phyloP scores from a whole-genome alignment of 2,888 invertebrate genomes.

The Tholera decimalis region DNA sequence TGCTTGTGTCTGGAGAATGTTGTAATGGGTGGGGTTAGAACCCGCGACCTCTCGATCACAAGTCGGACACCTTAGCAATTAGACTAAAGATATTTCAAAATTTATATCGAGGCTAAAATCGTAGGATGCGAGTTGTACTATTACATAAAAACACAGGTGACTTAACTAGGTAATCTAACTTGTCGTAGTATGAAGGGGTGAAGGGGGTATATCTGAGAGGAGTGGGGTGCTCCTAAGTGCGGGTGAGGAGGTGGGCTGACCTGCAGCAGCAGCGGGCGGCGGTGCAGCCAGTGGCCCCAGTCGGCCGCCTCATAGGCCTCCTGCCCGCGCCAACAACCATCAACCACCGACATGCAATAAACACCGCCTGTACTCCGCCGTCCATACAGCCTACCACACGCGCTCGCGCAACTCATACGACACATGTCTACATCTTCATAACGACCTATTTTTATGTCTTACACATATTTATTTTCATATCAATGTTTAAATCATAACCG shows the following conservation, averaged over 20 bases:
- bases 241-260: conserved; percentile 88
- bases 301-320: conserved; percentile 87
- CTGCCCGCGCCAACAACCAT: conserved; percentile 86
- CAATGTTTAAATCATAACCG: too few species aligned
- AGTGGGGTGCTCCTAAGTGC: conserved; percentile 32
- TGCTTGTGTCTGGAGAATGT: too few species aligned
- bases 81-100: too few species aligned
- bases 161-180: conserved; percentile 11
- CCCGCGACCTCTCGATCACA: too few species aligned
- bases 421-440: conserved; percentile 29
- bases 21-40: too few species aligned
- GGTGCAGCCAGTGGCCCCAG: conserved; percentile 92
- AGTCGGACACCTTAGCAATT: too few species aligned
- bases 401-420: conserved; percentile 66
- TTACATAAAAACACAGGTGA: conserved; percentile 2
- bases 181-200: conserved; percentile 16
- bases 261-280: conserved; percentile 96
- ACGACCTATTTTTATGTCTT: too few species aligned
- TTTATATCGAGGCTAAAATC: not conserved
- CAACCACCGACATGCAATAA: conserved; percentile 90
- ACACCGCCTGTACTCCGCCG: conserved; percentile 83
- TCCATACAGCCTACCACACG: conserved; percentile 65
- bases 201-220: conserved; percentile 11
- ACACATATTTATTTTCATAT: too few species aligned
- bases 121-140: not conserved